Base-by-base conservation (phyloP, 1,140 invertebrate species). In the Drosophila tani region DNA sequence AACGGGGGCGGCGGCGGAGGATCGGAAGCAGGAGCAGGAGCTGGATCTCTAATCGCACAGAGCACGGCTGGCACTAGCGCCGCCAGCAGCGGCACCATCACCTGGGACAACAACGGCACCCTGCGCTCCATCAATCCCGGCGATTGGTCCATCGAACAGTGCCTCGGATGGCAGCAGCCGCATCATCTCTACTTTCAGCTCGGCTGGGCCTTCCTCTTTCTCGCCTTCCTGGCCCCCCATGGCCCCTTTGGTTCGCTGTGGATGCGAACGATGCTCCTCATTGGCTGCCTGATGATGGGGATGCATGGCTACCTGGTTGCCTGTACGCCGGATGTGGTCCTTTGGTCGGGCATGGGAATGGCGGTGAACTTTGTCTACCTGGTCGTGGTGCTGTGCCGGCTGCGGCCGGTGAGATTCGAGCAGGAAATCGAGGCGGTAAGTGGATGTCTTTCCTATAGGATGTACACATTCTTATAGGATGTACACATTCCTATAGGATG, bases 331-430 rank as follows among this genome's bases (percentile, higher is more conserved):
- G 97, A 98, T 90, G 96, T 96, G 70, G 96, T 97, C 80, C 93
- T 97, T 53, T 98, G 97, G 97, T 98, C 97, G 90, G 95, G 95
- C 82, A 95, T 96, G 43, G 98, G 98, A 93, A 94, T 97, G 82
- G 93, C 95, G 77, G 96, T 98, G 91, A 98, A 98, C 94, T 95
- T 96, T 76, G 93, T 97, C 80, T 97, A 98, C 93, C 95, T 97
- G 67, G 94, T 96, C 80, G 94, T 96, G 78, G 95, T 98, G 76
- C 95, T 97, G 75, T 98, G 96, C 93, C 95, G 95, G 75, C 94
- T 98, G 82, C 94, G 97, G 83, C 97, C 97, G 12, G 95, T 97
- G 68, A 96, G 95, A 91, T 98, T 98, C 91, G 95, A 96, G 66
- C 95, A 95, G 85, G 97, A 98, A 93, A 95, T 98, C 81, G 97